Percentiles rank a stretch among this genome's conserved stretches.
phyloP scores from a whole-genome alignment of 1,140 invertebrate genomes.

The Drosophila lowei region DNA sequence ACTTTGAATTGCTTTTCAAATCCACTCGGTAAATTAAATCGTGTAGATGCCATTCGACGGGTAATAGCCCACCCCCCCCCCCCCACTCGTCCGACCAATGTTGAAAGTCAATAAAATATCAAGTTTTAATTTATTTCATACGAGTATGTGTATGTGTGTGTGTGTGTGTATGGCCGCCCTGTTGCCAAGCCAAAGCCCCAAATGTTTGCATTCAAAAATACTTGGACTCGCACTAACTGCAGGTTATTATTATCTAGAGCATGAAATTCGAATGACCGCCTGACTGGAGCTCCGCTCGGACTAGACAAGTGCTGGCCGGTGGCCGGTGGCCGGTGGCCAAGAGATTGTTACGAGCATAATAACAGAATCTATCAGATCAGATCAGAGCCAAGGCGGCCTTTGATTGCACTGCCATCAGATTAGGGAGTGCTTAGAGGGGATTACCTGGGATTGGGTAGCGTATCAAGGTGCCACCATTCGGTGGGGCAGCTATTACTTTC shows the following conservation, averaged over 20 bases:
- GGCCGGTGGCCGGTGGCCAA: conserved; percentile 49
- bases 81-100: conserved; percentile 5
- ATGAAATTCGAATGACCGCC: conserved; percentile 70
- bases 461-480: too few relatives aligned
- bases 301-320: conserved; percentile 55
- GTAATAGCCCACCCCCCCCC: conserved; percentile 13
- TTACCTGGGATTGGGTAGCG: background rate
- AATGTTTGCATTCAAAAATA: conserved; percentile 44
- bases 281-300: conserved; percentile 38
- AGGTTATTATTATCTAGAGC: conserved; percentile 77
- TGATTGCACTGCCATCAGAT: conserved; percentile 32
- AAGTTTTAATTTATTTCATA: conserved; percentile 53
- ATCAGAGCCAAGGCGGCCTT: conserved; percentile 14
- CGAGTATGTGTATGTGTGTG: conserved; percentile 33
- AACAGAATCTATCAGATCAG: conserved; percentile 22
- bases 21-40: conserved; percentile 42
- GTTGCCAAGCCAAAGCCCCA: conserved; percentile 39
- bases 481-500: too few relatives aligned
- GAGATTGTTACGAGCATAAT: conserved; percentile 35
- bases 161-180: background rate
- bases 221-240: conserved; percentile 44
- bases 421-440: conserved; percentile 3
- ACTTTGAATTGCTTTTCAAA: conserved; percentile 49
- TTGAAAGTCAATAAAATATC: conserved; percentile 77
- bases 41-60: conserved; percentile 46